Base-by-base conservation (phyloP, 2,113 vertebrate genomes). In the Siphamia tubifer region DNA sequence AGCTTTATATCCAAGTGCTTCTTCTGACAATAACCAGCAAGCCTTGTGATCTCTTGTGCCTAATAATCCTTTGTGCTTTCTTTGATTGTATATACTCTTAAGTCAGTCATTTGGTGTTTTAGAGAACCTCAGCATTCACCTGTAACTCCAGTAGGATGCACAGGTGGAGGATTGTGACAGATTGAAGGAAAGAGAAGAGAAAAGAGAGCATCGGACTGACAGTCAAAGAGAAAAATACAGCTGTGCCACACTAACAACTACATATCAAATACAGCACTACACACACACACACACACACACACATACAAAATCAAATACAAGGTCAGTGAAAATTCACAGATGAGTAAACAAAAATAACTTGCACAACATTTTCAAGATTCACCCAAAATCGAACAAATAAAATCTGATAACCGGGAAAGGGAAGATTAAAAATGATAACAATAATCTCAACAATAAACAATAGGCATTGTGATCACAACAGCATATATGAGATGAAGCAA, bases 41-140 rank as follows among this genome's bases (percentile, higher is more conserved):
- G 56, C 21, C 42, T 10, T 53, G 68, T 73, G 55, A 36, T 75
- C 34, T 81, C 40, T 84, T 90, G 87, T 88, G 86, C 85, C 85
- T 64, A 62, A 74, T 77, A 66, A 48, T 83, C 55, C 69, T 82
- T 91, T 93, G 92, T 93, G 92, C 91, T 92, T 92, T 71, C 77
- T 81, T 43, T 85, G 80, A 88, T 89, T 85, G 86, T 86, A 48
- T 71, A 82, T 84, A 87, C 84, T 85, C 69, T 32, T 16, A 63
- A 68, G 53, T 82, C 44, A 65, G 56, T 76, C 78, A 79, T 91
- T 90, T 87, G 79, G 83, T 90, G 84, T 85, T 71, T 75, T n/a
- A 56, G 13, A 74, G 55, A 47, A 67, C 52, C 58, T 68, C 69
- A 58, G 54, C 45, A 9, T 56, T 62, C 7, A 17, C 43, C 74